Base-by-base conservation (phyloP, 1,140 invertebrate genomes). In the Agrilus planipennis region DNA sequence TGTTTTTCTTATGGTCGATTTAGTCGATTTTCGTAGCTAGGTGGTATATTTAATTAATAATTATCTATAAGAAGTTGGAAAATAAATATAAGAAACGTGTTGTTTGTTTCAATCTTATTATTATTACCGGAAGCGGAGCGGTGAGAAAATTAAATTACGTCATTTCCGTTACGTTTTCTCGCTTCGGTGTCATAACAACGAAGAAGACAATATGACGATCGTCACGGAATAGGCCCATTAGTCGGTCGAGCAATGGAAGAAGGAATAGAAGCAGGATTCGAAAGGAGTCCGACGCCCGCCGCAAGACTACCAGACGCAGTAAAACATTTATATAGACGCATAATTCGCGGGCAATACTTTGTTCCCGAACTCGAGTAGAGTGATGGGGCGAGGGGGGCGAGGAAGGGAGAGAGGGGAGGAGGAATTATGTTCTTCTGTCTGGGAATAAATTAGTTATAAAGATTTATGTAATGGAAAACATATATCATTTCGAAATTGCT, bases 281-380 rank as follows among this genome's bases (percentile, higher is more conserved):
- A 36, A 19, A 17, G 36, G 25, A 38, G n/a, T 23, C 23, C 6
- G 6, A 25, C 10, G n/a, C n/a, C n/a, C n/a, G n/a, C n/a, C 36
- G 28, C 36, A 38, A 38, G 41, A 25, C 22, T 40, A 46, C 43
- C 39, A 37, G 41, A 34, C 41, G 44, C 36, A 40, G 39, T 65
- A 67, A 67, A 66, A 67, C 68, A 67, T 67, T 67, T 70, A 70
- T 70, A 69, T 70, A 69, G 69, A 66, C 67, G 67, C 67, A 69
- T 70, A 69, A 70, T 69, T n/a, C n/a, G n/a, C n/a, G n/a, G n/a
- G n/a, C n/a, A 69, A 69, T 69, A 68, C 68, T 69, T 64, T 65
- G 45, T 48, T 50, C 47, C 42, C 42, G 50, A 53, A 56, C 57
- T 58, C n/a, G n/a, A n/a, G n/a, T n/a, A n/a, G n/a, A n/a, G n/a